Base-by-base conservation (phyloP, 2,113 vertebrate genomes). In the Loxodonta africana region DNA sequence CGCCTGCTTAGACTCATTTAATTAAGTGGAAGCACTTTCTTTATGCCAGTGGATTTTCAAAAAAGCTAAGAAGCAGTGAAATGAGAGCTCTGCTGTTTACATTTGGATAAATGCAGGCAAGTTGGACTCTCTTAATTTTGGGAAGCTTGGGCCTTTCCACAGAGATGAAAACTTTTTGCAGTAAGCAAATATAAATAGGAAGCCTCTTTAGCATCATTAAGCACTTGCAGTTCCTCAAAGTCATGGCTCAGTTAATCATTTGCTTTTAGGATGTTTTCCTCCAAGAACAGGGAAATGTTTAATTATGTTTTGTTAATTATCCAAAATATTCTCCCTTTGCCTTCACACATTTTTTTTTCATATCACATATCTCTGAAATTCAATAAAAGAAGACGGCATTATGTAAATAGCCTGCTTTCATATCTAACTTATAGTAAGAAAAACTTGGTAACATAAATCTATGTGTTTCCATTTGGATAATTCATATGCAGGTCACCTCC, bases 241-340 rank as follows among this genome's bases (percentile, higher is more conserved):
- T 88, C 46, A 88, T 0, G 0, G 18, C 44, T 67, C 41, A 71
- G 90, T 95, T 95, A 95, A 97, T 95, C 28, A 93, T 94, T 95
- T 96, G 53, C 71, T 93, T 95, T 95, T 90, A 83, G 77, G 93
- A 85, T 74, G 48, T 84, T 95, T 97, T 80, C 37, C 83, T 94
- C 48, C 33, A 90, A 97, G 73, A 95, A 96, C 12, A 91, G 80
- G 48, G 71, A 95, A 94, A 80, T 92, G 20, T 94, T 88, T 95
- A 94, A 96, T 88, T 78, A 65, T 76, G 67, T 23, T 63, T 81
- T 73, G 84, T 89, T 94, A 88, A 95, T 95, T 95, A 88, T 33
- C 63, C 23, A 86, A 97, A 95, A 86, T 71, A 86, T 15, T 82
- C 28, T 97, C 25, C 78, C 23, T 87, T 95, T 80, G 30, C 48